phyloP scores from a whole-genome alignment of 2,797 vertebrate genomes.

The Cyclopterus lumpus region DNA sequence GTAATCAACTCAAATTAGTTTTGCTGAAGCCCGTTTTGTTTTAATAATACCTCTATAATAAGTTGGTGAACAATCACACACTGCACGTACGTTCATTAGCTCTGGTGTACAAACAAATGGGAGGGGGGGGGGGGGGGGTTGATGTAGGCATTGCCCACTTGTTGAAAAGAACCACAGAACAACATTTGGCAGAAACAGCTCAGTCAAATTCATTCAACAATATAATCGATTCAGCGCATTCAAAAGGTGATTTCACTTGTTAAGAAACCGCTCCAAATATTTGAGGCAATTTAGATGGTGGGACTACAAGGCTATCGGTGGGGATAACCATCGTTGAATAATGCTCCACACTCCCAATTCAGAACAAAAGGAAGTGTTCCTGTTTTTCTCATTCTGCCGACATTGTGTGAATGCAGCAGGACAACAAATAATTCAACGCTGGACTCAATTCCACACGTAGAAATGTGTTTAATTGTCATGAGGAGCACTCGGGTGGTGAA shows the following conservation, averaged over 20 bases:
- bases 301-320: neutral
- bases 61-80: neutral
- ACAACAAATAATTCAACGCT: neutral
- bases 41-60: neutral
- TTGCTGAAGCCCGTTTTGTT: neutral
- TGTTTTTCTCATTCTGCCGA: neutral
- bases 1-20: conserved; percentile 17
- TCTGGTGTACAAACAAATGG: neutral
- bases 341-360: neutral
- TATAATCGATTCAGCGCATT: neutral
- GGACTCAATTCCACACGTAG: neutral
- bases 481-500: neutral
- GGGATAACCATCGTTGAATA: neutral
- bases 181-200: neutral
- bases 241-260: neutral
- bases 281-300: neutral
- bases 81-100: neutral
- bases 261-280: neutral
- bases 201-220: neutral
- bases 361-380: neutral
- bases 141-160: neutral
- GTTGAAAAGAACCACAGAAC: neutral
- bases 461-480: neutral
- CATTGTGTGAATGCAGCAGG: neutral
- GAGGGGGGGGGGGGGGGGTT: too few species aligned